Conservation (phyloP, 2,888 invertebrate species). For the Meloe dianella region DNA sequence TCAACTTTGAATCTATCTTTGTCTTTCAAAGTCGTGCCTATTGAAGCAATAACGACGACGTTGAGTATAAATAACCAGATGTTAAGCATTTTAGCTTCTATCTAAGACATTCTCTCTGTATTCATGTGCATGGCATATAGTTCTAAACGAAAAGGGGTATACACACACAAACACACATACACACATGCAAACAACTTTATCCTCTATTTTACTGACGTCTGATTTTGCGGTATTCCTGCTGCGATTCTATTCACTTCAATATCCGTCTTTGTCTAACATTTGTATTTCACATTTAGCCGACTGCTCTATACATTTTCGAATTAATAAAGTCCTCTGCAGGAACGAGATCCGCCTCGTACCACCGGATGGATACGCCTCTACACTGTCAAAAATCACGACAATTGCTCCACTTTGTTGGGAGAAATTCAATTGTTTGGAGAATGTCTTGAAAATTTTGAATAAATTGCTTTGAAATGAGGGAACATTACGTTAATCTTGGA, state of each 20-base stretch:
- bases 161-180: background rate
- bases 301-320: constrained; percentile 32
- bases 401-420: background rate
- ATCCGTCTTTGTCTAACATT: constrained; percentile 1
- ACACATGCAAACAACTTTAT: constrained; percentile 22
- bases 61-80: constrained; percentile 44
- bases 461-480: background rate
- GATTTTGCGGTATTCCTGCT: constrained; percentile 36
- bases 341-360: constrained; percentile 27
- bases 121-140: constrained; percentile 36
- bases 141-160: constrained; percentile 28
- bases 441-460: background rate
- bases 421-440: background rate
- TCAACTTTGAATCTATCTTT: constrained; percentile 38
- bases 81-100: constrained; percentile 32
- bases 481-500: background rate
- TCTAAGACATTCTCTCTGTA: constrained; percentile 16
- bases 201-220: constrained; percentile 27
- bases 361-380: constrained; percentile 12
- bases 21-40: constrained; percentile 39
- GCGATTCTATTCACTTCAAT: constrained; percentile 26
- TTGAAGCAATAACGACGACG: constrained; percentile 35
- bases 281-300: background rate
- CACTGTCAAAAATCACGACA: constrained; percentile 12
- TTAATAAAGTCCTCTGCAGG: constrained; percentile 36